These are phyloP conservation scores for Drosophila longiperda DNA, from an alignment of 2,888 invertebrate genomes.

Conservation along the genomic window DNA sequence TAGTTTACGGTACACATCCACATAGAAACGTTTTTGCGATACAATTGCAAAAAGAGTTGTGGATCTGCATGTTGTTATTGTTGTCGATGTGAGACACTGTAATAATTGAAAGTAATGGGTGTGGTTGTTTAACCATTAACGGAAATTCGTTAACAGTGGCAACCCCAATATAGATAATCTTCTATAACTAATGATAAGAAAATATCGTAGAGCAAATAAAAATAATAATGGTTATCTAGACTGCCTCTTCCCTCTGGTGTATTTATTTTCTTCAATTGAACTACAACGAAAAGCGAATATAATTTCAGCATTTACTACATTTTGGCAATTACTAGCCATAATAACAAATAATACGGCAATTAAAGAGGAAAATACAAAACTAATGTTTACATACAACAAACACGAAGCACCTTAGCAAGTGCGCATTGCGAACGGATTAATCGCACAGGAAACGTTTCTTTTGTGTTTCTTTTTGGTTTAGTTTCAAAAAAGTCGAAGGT, in stretches of 20 bases:
- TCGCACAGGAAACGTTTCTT: conserved; percentile 35
- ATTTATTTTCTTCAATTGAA: conserved; percentile 28
- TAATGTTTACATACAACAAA: conserved; percentile 76
- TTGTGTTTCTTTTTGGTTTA: neutral
- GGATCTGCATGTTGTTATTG: conserved; percentile 1
- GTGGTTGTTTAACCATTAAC: conserved; percentile 32
- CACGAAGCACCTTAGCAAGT: conserved; percentile 2
- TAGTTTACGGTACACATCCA: conserved; percentile 32
- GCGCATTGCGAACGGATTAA: neutral
- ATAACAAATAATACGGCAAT: conserved; percentile 41
- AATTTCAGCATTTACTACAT: conserved; percentile 28
- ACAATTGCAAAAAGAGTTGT: conserved; percentile 32
- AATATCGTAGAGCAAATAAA: conserved; percentile 28
- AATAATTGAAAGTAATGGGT: conserved; percentile 30
- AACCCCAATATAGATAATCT: conserved; percentile 10
- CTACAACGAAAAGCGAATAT: conserved; percentile 24
- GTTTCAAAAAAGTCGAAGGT: conserved; percentile 41
- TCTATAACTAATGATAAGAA: conserved; percentile 41
- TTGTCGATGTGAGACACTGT: conserved; percentile 2
- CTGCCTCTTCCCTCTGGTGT: conserved; percentile 35
- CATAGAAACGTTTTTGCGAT: conserved; percentile 23
- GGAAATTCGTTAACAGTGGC: conserved; percentile 27
- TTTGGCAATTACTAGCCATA: conserved; percentile 35
- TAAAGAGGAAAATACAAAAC: conserved; percentile 48
- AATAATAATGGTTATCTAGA: conserved; percentile 40